Percentiles rank a stretch among this genome's conserved stretches.
These are phyloP conservation scores for Scalopus aquaticus DNA, from an alignment of 2,113 vertebrate species.

Conservation along the genomic window DNA sequence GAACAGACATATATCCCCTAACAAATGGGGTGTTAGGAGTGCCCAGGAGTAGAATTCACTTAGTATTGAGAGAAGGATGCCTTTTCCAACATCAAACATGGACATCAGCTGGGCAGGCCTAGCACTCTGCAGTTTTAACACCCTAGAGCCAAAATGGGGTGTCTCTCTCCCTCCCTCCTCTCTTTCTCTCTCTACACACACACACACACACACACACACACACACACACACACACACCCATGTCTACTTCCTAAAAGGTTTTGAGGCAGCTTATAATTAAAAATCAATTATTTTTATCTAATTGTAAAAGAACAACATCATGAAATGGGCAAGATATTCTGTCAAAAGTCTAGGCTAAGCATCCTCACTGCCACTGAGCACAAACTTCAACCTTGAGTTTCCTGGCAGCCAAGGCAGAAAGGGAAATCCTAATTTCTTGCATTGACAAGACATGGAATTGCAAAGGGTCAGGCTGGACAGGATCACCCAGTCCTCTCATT, in stretches of 20 bases:
- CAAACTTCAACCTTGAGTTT: neutral
- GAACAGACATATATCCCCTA: no score
- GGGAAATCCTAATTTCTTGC: neutral
- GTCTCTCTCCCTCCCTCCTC: neutral
- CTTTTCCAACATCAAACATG: neutral
- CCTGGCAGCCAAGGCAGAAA: slow-evolving; percentile 37
- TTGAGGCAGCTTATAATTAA: neutral
- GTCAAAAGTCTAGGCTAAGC: neutral
- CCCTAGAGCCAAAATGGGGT: neutral
- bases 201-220: no score
- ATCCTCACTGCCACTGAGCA: neutral
- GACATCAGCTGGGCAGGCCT: accelerated
- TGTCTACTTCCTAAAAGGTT: neutral
- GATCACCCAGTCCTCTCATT: neutral
- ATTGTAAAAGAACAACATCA: neutral
- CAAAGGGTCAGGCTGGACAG: neutral
- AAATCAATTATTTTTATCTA: neutral
- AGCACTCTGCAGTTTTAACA: neutral
- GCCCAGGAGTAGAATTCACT: neutral
- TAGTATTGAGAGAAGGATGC: neutral
- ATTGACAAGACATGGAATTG: neutral
- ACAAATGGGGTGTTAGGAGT: neutral
- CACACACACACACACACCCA: no score
- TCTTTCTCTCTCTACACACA: no score
- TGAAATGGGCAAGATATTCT: neutral